Percentiles rank a stretch among this genome's conserved stretches.
These are phyloP conservation scores for Drosophila neonasuta DNA, from an alignment of 2,888 invertebrate species.

Conservation along the genomic window DNA sequence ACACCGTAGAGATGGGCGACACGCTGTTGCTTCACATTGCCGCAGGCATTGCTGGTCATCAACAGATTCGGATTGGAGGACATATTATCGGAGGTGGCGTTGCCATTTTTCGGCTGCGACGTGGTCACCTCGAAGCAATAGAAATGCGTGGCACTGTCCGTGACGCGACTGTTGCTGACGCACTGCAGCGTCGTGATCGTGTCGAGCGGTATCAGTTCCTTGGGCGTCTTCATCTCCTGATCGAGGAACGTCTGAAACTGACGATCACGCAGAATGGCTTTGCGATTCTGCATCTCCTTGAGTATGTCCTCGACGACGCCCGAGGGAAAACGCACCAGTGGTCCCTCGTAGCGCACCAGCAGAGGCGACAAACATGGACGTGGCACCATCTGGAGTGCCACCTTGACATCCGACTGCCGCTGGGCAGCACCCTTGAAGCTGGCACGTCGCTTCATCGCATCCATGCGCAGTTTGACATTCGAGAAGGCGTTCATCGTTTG, in stretches of 20 bases:
- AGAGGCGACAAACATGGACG: constrained; percentile 80
- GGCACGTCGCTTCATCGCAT: constrained; percentile 79
- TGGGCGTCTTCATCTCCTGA: constrained; percentile 86
- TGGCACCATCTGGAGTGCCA: constrained; percentile 81
- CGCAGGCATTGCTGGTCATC: constrained; percentile 78
- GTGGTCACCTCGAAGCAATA: constrained; percentile 82
- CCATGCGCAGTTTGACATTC: constrained; percentile 79
- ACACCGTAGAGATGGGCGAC: constrained; percentile 82
- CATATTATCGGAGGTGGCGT: constrained; percentile 44
- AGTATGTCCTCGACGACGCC: constrained; percentile 88
- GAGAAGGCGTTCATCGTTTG: constrained; percentile 79
- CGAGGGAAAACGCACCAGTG: constrained; percentile 81
- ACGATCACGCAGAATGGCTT: constrained; percentile 88
- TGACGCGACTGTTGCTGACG: constrained; percentile 82
- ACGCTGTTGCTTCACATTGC: constrained; percentile 80
- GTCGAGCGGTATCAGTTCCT: constrained; percentile 88
- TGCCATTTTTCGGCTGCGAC: constrained; percentile 78
- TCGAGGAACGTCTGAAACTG: constrained; percentile 89
- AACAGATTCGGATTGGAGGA: constrained; percentile 81
- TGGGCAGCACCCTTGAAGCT: constrained; percentile 74
- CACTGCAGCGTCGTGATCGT: constrained; percentile 82
- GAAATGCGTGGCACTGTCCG: constrained; percentile 81
- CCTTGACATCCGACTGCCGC: constrained; percentile 74
- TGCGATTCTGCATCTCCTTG: constrained; percentile 89
- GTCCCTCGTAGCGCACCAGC: constrained; percentile 81